These are phyloP conservation scores for Rhyacichthys aspro DNA, from an alignment of 2,797 vertebrate species.

Conservation along the genomic window DNA sequence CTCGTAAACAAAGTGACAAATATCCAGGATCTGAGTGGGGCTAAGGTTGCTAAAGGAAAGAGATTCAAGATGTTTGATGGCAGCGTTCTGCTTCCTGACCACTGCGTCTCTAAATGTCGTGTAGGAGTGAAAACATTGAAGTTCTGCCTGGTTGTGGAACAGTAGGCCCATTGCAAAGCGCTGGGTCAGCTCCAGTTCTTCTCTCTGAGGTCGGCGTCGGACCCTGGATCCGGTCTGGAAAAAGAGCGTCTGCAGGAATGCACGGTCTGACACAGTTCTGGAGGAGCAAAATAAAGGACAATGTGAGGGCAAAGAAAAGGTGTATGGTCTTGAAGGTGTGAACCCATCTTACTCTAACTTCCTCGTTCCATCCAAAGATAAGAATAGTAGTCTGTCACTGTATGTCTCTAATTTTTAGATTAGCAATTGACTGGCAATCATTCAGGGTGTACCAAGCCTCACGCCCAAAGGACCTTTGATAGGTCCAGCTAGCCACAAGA, in stretches of 20 bases:
- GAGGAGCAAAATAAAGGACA: constrained; percentile 8
- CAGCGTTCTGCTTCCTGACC: constrained; percentile 71
- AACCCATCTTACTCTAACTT: too few species aligned
- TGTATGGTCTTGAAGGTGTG: too few species aligned
- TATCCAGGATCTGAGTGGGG: constrained; percentile 82
- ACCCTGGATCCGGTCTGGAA: constrained; percentile 70
- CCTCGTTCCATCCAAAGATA: too few species aligned
- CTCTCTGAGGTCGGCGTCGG: constrained; percentile 82
- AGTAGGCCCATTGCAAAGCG: constrained; percentile 84
- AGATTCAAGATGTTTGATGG: constrained; percentile 77
- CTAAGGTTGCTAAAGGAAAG: constrained; percentile 73
- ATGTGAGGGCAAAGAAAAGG: background rate
- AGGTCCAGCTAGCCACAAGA: too few species aligned
- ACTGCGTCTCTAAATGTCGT: constrained; percentile 18
- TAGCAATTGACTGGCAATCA: too few species aligned
- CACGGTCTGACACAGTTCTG: constrained; percentile 57
- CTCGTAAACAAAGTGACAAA: constrained; percentile 86
- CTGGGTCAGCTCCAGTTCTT: constrained; percentile 84
- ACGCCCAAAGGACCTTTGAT: too few species aligned
- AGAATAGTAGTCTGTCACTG: too few species aligned
- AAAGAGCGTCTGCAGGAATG: constrained; percentile 76
- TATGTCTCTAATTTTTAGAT: too few species aligned
- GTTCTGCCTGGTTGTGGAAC: constrained; percentile 69
- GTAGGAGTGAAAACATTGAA: constrained; percentile 52
- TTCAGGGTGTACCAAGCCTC: too few species aligned